Conservation (phyloP, 2,113 vertebrate species). For the Aegypius monachus region DNA sequence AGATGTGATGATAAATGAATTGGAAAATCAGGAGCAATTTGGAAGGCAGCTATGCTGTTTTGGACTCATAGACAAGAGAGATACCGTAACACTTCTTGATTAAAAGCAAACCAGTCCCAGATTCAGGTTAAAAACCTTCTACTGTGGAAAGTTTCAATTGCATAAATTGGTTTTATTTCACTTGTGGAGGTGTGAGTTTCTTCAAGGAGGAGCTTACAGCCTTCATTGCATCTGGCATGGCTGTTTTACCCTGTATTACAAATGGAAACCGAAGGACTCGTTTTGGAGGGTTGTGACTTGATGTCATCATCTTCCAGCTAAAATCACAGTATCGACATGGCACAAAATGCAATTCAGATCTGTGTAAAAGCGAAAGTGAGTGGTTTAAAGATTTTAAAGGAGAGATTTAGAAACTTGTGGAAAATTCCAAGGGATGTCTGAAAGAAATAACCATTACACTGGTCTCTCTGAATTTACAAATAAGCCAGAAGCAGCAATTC, state of each 20-base stretch:
- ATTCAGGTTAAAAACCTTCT: not conserved
- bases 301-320: not conserved
- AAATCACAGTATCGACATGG: not conserved
- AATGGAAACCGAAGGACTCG: not conserved
- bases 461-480: constrained; percentile 1
- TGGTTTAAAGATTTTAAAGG: not conserved
- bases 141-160: not conserved
- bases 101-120: not conserved
- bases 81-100: not conserved
- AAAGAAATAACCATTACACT: not conserved
- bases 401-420: constrained; percentile 14
- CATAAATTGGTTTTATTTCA: not conserved
- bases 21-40: not conserved
- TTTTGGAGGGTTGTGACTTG: not conserved
- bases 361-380: not conserved
- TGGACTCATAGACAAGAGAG: not conserved
- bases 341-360: not conserved
- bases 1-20: not conserved
- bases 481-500: not conserved
- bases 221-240: not conserved
- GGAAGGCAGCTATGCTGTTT: not conserved
- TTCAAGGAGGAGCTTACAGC: not conserved
- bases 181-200: not conserved
- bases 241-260: not conserved
- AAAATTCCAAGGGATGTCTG: constrained; percentile 3